phyloP scores from a whole-genome alignment of 2,888 invertebrate genomes.

The Cartodere bifasciata region DNA sequence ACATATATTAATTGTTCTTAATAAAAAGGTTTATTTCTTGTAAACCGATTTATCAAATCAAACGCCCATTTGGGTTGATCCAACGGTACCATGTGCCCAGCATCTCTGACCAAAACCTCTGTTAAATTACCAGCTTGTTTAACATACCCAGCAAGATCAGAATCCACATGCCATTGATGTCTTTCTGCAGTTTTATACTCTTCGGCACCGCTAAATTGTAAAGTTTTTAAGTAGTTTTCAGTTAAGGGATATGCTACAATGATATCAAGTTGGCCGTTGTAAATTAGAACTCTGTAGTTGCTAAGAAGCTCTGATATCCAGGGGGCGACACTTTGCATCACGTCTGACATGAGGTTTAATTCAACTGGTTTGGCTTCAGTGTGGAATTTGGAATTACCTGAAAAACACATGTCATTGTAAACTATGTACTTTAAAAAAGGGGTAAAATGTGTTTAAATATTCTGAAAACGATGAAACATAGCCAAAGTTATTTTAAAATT shows the following conservation, averaged over 20 bases:
- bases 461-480: too few species aligned
- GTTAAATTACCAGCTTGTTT: slow-evolving; percentile 58
- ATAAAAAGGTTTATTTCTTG: slow-evolving; percentile 29
- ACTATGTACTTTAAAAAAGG: too few species aligned
- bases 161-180: slow-evolving; percentile 55
- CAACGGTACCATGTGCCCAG: slow-evolving; percentile 71
- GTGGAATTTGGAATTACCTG: slow-evolving; percentile 44
- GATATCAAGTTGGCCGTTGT: slow-evolving; percentile 84
- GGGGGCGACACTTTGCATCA: slow-evolving; percentile 69
- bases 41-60: slow-evolving; percentile 59
- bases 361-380: slow-evolving; percentile 52
- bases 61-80: slow-evolving; percentile 69
- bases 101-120: slow-evolving; percentile 62
- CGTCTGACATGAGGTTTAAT: slow-evolving; percentile 54
- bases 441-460: too few species aligned
- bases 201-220: slow-evolving; percentile 54
- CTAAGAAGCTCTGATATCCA: slow-evolving; percentile 57
- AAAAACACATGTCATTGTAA: too few species aligned
- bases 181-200: slow-evolving; percentile 54
- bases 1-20: slow-evolving; percentile 10
- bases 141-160: slow-evolving; percentile 62
- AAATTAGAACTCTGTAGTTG: slow-evolving; percentile 61
- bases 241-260: slow-evolving; percentile 83
- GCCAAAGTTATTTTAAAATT: too few species aligned
- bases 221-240: slow-evolving; percentile 57